A percentile compares a stretch with the other conserved stretches of the same genome.
phyloP scores from a whole-genome alignment of 1,140 invertebrate genomes.

The Apis florea region DNA sequence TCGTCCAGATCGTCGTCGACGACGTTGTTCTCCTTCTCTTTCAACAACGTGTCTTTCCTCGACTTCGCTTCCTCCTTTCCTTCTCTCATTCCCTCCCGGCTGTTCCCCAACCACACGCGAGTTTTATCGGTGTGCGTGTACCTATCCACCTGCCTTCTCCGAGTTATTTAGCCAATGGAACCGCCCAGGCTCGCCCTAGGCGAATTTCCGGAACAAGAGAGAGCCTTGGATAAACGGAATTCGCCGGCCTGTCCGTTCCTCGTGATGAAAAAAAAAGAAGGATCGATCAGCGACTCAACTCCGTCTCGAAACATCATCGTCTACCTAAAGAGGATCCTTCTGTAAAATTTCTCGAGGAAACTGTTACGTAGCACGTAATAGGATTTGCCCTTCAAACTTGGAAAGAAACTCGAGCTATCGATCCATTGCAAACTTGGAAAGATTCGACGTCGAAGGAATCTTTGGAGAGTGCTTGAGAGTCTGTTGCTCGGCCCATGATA shows the following conservation, averaged over 20 bases:
- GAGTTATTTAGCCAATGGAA: conserved; percentile 57
- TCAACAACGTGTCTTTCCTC: conserved; percentile 34
- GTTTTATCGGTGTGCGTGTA: conserved; percentile 35
- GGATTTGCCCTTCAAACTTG: not conserved
- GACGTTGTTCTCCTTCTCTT: not conserved
- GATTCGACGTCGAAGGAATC: not conserved
- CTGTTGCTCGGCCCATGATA: not conserved
- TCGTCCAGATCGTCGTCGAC: not conserved
- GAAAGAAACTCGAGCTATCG: not conserved
- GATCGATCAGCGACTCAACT: not conserved
- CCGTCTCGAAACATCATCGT: not conserved
- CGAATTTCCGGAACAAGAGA: conserved; percentile 57
- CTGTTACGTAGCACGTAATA: not conserved
- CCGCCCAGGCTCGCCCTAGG: conserved; percentile 51
- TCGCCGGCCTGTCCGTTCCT: not conserved
- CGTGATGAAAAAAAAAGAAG: not conserved
- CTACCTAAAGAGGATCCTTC: not conserved
- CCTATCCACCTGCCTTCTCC: conserved; percentile 56
- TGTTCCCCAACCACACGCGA: conserved; percentile 37
- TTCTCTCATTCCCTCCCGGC: conserved; percentile 21
- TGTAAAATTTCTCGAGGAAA: too few species aligned
- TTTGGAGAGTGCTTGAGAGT: not conserved
- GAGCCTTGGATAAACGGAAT: conserved; percentile 48
- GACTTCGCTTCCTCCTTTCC: conserved; percentile 21
- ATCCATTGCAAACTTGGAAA: not conserved